Evolutionary conservation across 2,888 invertebrate genomes (phyloP).

Genomic region (Xylota sylvarum): DNA sequence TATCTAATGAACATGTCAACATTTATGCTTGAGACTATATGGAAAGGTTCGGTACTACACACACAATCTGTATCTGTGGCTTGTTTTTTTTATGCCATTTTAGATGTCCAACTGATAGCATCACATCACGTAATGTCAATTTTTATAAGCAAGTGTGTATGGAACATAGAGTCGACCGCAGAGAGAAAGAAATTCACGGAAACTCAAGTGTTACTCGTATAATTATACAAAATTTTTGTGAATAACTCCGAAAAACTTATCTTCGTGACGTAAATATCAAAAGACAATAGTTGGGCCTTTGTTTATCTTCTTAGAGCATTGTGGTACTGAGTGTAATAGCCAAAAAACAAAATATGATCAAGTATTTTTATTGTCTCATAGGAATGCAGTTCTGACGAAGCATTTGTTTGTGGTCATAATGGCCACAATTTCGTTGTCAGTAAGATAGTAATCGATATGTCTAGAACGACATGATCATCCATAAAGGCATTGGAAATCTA

Average conservation of each 20-base stretch:
- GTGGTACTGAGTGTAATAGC: neutral
- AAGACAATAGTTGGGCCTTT: neutral
- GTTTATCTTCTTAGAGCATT: neutral
- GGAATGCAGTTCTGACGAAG: too few species aligned
- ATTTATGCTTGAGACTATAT: conserved; percentile 31
- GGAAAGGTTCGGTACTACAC: conserved; percentile 35
- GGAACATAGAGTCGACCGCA: conserved; percentile 27
- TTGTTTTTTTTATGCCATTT: conserved; percentile 41
- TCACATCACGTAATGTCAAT: conserved; percentile 70
- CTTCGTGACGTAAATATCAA: conserved; percentile 56
- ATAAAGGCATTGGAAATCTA: too few species aligned
- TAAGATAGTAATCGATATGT: too few species aligned
- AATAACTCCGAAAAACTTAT: conserved; percentile 51
- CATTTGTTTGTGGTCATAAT: too few species aligned
- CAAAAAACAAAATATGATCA: neutral
- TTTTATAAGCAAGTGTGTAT: conserved; percentile 69
- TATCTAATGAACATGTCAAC: conserved; percentile 71
- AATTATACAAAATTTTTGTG: conserved; percentile 34
- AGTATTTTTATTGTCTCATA: neutral
- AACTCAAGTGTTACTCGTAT: conserved; percentile 54
- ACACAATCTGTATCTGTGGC: conserved; percentile 4
- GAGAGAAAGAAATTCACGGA: conserved; percentile 67
- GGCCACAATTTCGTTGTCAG: too few species aligned
- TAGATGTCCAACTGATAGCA: conserved; percentile 67
- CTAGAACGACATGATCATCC: too few species aligned